Evolutionary conservation across 2,888 invertebrate species (phyloP).

Genomic region (Eristalis intricaria): DNA sequence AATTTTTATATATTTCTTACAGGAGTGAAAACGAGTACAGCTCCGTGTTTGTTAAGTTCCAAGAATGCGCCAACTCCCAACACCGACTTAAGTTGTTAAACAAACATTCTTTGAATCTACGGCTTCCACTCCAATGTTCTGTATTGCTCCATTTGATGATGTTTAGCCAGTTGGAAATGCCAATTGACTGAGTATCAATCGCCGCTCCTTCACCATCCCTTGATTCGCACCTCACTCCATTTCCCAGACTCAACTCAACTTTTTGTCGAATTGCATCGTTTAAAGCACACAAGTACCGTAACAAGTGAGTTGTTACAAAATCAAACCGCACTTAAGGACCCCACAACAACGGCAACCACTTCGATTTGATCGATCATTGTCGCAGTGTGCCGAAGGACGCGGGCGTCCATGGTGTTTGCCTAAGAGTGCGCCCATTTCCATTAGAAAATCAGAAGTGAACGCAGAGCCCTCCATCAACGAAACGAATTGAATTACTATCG

Average conservation of each 20-base stretch:
- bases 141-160: too few relatives aligned
- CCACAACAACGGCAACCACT: neutral
- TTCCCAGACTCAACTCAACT: neutral
- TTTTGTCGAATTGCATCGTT: neutral
- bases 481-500: conserved; percentile 62
- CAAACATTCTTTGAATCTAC: too few relatives aligned
- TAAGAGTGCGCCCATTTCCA: neutral
- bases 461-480: conserved; percentile 43
- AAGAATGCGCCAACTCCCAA: too few relatives aligned
- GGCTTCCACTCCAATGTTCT: too few relatives aligned
- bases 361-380: neutral
- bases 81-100: too few relatives aligned
- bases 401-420: neutral
- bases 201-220: too few relatives aligned
- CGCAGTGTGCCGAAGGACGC: neutral
- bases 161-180: too few relatives aligned
- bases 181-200: too few relatives aligned
- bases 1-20: too few relatives aligned
- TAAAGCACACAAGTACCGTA: neutral
- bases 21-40: too few relatives aligned
- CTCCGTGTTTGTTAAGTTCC: too few relatives aligned
- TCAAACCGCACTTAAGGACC: neutral
- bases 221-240: too few relatives aligned
- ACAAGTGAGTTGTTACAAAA: neutral
- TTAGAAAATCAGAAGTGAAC: conserved; percentile 2